These are phyloP conservation scores for Acromyrmex charruanus DNA, from an alignment of 1,140 invertebrate genomes.

Conservation along the genomic window DNA sequence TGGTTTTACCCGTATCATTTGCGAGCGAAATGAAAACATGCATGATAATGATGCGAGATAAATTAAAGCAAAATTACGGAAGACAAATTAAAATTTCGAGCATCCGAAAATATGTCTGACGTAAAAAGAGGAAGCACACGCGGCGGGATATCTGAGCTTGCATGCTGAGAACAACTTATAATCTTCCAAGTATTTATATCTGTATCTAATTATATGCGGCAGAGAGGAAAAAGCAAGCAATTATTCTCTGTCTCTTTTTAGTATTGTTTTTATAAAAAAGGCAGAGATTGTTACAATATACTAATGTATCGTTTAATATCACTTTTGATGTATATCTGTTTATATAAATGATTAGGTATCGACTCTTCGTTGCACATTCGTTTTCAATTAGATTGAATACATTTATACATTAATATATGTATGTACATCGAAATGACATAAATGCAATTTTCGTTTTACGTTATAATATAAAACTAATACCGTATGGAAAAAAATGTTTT, in stretches of 20 bases:
- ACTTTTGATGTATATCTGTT: not conserved
- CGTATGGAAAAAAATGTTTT: too few relatives aligned
- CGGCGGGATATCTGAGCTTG: not conserved
- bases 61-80: conserved; percentile 19
- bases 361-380: too few relatives aligned
- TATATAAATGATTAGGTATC: not conserved
- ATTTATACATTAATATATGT: not conserved
- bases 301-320: not conserved
- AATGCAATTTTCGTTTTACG: not conserved
- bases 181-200: conserved; percentile 29
- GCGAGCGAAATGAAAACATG: conserved; percentile 28
- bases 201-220: not conserved
- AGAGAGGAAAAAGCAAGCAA: not conserved
- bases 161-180: not conserved
- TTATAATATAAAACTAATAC: not conserved
- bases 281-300: not conserved
- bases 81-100: conserved; percentile 50
- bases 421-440: not conserved
- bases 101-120: not conserved
- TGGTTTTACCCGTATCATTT: conserved; percentile 44
- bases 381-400: not conserved
- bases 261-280: not conserved
- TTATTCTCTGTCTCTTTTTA: not conserved
- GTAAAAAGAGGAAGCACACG: not conserved
- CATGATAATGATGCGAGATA: conserved; percentile 17